A percentile compares a stretch with the other conserved stretches of the same genome.
Evolutionary conservation across 2,797 vertebrate genomes (phyloP).

Genomic region (Clarias pachynema): DNA sequence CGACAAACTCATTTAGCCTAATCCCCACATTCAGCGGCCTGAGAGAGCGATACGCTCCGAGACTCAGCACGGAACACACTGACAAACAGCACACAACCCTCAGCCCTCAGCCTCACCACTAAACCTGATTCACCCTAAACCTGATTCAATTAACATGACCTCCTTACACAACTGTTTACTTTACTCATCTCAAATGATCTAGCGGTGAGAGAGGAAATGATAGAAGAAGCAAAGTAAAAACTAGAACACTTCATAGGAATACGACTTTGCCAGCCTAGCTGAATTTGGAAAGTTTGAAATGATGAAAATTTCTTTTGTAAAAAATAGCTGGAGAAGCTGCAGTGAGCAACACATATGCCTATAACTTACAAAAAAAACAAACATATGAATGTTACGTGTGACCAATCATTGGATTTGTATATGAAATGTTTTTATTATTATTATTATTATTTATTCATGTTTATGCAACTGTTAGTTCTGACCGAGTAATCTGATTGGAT

Average conservation of each 20-base stretch:
- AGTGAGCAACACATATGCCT: not conserved
- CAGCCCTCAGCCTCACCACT: not conserved
- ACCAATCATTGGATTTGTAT: not conserved
- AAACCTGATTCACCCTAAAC: slow-evolving; percentile 12
- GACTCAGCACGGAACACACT: slow-evolving; percentile 35
- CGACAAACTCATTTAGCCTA: slow-evolving; percentile 63
- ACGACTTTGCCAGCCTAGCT: not conserved
- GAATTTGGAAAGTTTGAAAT: not conserved
- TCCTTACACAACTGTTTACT: slow-evolving; percentile 44
- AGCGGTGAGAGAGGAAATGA: slow-evolving; percentile 6
- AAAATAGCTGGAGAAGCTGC: not conserved
- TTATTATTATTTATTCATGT: too few relatives aligned
- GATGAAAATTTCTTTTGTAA: not conserved
- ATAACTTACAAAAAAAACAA: not conserved
- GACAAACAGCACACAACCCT: slow-evolving; percentile 11
- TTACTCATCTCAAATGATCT: slow-evolving; percentile 35
- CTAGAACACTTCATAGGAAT: slow-evolving; percentile 6
- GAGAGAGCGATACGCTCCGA: slow-evolving; percentile 45
- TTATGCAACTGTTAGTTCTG: too few relatives aligned
- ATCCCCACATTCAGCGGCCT: slow-evolving; percentile 53
- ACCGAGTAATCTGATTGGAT: too few relatives aligned
- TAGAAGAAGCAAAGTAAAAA: not conserved
- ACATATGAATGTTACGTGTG: not conserved
- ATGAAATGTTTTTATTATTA: not conserved
- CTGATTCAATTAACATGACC: slow-evolving; percentile 50